Evolutionary conservation across 2,888 invertebrate genomes (phyloP).

Genomic region (Dryomyza anilis): DNA sequence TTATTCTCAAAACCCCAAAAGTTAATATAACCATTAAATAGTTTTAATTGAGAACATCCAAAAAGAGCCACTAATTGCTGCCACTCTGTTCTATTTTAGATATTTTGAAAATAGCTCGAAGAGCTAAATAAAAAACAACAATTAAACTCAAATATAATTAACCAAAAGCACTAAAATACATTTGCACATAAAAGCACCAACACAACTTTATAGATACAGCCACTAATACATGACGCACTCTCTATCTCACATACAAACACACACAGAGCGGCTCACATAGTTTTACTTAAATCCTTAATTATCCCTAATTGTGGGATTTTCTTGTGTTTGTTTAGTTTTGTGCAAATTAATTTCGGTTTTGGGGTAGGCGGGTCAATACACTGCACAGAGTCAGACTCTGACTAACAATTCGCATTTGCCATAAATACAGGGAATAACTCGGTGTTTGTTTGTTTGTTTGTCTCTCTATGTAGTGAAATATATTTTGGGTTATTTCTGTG

Average conservation of each 20-base stretch:
- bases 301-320: conserved; percentile 12
- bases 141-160: conserved; percentile 11
- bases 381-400: too few relatives aligned
- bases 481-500: not conserved
- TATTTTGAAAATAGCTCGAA: not conserved
- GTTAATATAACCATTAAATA: not conserved
- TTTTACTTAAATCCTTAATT: conserved; percentile 13
- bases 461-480: not conserved
- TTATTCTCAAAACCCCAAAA: too few relatives aligned
- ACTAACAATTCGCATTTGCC: too few relatives aligned
- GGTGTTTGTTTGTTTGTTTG: not conserved
- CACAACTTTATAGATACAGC: not conserved
- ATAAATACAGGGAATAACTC: too few relatives aligned
- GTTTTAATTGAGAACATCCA: conserved; percentile 11
- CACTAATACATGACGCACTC: conserved; percentile 12
- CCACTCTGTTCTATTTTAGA: conserved; percentile 5
- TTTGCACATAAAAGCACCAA: not conserved
- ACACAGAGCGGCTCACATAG: not conserved
- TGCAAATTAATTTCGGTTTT: conserved; percentile 6
- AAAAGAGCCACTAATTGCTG: conserved; percentile 18
- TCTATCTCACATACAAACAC: not conserved
- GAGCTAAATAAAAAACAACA: not conserved
- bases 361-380: too few relatives aligned
- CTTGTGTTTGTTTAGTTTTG: conserved; percentile 14
- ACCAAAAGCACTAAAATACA: not conserved